Evolutionary conservation across 1,140 invertebrate species (phyloP).

Genomic region (Heliconius congener): DNA sequence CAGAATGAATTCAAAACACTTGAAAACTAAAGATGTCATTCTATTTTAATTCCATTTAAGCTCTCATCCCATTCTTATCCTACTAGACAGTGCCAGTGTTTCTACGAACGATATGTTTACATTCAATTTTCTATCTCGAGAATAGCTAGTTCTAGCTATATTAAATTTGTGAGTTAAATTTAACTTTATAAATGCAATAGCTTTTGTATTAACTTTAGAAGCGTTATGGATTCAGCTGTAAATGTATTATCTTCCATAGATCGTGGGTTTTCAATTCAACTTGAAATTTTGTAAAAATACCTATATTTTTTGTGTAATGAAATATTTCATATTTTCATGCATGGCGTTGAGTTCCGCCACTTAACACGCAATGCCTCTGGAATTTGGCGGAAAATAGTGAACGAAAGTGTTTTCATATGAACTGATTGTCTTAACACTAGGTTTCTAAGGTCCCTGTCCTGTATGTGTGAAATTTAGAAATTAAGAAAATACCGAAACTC

Average conservation of each 20-base stretch:
- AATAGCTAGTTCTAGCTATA: not conserved
- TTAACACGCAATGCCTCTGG: no score
- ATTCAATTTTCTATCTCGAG: conserved; percentile 12
- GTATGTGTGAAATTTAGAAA: no score
- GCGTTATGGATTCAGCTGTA: not conserved
- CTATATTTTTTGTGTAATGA: no score
- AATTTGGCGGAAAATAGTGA: no score
- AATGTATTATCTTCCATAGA: not conserved
- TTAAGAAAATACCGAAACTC: no score
- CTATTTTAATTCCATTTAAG: conserved; percentile 1
- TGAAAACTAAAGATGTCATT: not conserved
- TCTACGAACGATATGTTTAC: conserved; percentile 1
- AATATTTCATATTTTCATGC: no score
- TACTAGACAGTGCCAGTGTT: not conserved
- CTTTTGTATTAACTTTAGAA: not conserved
- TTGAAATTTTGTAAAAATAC: no score
- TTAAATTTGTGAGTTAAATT: not conserved
- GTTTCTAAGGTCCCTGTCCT: no score
- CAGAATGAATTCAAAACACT: not conserved
- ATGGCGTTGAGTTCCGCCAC: no score
- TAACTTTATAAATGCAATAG: not conserved
- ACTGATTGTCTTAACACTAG: no score
- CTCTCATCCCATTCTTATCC: conserved; percentile 1
- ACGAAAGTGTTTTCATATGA: no score
- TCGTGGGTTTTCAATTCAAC: no score